Evolutionary conservation across 2,113 vertebrate genomes (phyloP).

Genomic region (Psittacula cyanocephala): DNA sequence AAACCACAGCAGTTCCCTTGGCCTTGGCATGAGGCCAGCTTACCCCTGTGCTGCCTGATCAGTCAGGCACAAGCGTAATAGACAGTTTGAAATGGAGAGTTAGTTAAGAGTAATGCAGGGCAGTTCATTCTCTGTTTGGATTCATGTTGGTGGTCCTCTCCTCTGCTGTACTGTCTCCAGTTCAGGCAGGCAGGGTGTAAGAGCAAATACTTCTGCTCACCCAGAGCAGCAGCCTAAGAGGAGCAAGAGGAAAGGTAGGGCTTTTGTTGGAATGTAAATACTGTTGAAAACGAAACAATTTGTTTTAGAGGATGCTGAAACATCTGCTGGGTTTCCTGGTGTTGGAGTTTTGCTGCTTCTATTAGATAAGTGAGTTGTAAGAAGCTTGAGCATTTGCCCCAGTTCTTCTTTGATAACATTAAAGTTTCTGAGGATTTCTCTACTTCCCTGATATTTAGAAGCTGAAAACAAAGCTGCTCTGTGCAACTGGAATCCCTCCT

Average conservation of each 20-base stretch:
- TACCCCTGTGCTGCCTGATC: background rate
- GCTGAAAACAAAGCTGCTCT: background rate
- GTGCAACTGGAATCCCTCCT: background rate
- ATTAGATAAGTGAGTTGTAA: background rate
- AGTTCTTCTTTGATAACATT: background rate
- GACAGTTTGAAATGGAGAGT: constrained; percentile 6
- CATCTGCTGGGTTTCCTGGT: background rate
- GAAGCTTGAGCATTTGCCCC: background rate
- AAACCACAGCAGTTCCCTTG: background rate
- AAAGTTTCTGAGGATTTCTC: background rate
- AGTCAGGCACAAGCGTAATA: background rate
- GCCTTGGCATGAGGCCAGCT: background rate
- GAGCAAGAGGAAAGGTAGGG: background rate
- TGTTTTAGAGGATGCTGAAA: background rate
- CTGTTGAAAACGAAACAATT: background rate
- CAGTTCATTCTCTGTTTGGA: background rate
- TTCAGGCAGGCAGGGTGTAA: background rate
- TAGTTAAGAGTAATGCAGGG: background rate
- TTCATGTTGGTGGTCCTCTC: background rate
- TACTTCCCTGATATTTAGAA: background rate
- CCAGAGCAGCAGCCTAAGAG: background rate
- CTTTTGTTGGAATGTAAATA: background rate
- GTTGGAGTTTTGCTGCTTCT: background rate
- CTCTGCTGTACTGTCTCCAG: background rate
- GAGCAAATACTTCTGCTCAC: background rate